Percentiles rank a stretch among this genome's conserved stretches.
These are phyloP conservation scores for Calyptommatus sinebrachiatus DNA, from an alignment of 2,113 vertebrate species.

Conservation along the genomic window DNA sequence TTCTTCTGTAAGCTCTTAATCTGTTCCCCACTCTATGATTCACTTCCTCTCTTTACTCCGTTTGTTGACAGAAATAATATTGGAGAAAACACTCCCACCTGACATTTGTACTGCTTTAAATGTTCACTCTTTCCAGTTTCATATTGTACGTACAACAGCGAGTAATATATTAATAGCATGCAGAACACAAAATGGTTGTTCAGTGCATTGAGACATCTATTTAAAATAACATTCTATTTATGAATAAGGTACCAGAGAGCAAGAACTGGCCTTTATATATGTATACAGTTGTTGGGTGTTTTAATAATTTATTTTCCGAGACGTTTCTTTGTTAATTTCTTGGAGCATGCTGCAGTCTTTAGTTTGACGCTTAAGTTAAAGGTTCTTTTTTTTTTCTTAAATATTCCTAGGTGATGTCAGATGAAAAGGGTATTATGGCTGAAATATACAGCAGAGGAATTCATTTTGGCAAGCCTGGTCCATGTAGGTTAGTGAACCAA, in stretches of 20 bases:
- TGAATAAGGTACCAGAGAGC: slow-evolving; percentile 11
- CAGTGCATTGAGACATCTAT: slow-evolving; percentile 3
- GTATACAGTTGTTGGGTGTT: slow-evolving; percentile 5
- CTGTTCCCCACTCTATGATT: accelerated
- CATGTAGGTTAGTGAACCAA: slow-evolving; percentile 21
- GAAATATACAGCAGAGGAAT: slow-evolving; percentile 44
- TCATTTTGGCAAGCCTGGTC: slow-evolving; percentile 39
- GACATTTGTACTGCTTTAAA: slow-evolving; percentile 13
- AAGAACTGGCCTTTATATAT: slow-evolving; percentile 10
- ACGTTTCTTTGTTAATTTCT: slow-evolving; percentile 2
- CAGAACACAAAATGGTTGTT: neutral
- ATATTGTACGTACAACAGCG: neutral
- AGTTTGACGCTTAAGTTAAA: slow-evolving; percentile 23
- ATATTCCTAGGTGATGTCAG: neutral
- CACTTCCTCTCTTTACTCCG: neutral
- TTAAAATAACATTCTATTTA: slow-evolving; percentile 18
- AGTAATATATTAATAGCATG: slow-evolving; percentile 15
- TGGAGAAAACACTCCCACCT: slow-evolving; percentile 13
- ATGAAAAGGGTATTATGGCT: slow-evolving; percentile 34
- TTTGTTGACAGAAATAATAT: slow-evolving; percentile 29
- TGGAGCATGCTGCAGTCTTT: neutral
- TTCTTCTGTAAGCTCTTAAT: slow-evolving; percentile 23
- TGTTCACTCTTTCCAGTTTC: neutral
- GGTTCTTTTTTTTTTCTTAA: slow-evolving; percentile 42
- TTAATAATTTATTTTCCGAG: slow-evolving; percentile 3